phyloP scores from a whole-genome alignment of 1,140 invertebrate genomes.

The Popillia japonica region DNA sequence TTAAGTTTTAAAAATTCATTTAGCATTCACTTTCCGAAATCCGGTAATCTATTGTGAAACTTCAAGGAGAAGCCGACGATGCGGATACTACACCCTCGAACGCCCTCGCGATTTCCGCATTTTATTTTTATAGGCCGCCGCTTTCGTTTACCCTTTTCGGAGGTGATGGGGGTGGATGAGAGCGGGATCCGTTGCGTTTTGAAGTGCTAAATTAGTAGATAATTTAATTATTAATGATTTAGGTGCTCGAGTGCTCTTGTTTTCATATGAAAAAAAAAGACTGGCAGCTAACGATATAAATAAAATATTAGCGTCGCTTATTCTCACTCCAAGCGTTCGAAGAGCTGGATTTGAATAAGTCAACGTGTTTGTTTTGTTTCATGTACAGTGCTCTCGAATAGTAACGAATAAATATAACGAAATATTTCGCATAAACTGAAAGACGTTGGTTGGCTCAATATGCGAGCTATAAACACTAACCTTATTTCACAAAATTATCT shows the following conservation, averaged over 20 bases:
- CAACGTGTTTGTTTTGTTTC: no score
- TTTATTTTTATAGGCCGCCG: background rate
- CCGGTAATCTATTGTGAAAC: slow-evolving; percentile 10
- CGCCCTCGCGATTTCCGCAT: background rate
- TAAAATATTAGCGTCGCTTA: background rate
- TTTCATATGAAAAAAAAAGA: background rate
- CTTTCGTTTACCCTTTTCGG: background rate
- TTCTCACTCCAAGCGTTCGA: no score
- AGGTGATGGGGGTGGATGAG: background rate
- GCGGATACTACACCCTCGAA: no score
- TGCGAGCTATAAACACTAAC: no score
- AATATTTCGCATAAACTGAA: no score
- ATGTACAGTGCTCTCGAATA: no score
- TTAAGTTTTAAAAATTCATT: background rate
- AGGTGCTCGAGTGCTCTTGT: background rate
- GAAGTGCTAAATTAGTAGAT: background rate
- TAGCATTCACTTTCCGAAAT: background rate
- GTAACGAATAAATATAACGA: no score
- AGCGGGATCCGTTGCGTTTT: background rate
- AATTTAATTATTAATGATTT: slow-evolving; percentile 20
- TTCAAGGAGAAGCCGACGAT: background rate
- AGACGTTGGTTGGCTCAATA: no score
- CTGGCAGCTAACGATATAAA: background rate
- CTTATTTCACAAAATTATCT: no score
- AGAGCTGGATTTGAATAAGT: no score